phyloP scores from a whole-genome alignment of 2,888 invertebrate species.

The Petrolisthes manimaculis region DNA sequence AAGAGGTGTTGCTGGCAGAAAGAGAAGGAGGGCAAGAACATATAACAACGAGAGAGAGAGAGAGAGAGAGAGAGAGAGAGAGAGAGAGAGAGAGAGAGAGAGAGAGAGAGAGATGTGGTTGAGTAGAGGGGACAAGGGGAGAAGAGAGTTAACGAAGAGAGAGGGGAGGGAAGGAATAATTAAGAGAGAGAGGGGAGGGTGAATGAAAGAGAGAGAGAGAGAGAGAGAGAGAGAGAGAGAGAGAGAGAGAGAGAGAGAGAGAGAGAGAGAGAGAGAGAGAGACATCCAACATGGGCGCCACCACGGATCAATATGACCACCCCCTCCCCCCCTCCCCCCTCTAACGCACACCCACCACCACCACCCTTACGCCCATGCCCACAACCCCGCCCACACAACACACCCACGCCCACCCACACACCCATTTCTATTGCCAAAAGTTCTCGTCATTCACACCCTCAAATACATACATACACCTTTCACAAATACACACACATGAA shows the following conservation, averaged over 20 bases:
- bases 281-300: neutral
- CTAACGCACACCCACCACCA: no score
- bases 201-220: neutral
- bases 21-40: no score
- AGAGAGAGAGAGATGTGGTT: slow-evolving; percentile 24
- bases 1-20: neutral
- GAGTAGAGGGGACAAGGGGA: no score
- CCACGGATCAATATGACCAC: neutral
- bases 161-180: neutral
- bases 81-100: slow-evolving; percentile 26
- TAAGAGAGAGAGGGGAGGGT: neutral
- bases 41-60: no score
- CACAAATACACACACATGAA: no score
- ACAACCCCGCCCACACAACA: neutral
- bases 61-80: slow-evolving; percentile 18
- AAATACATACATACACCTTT: no score
- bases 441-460: neutral
- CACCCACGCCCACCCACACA: neutral
- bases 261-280: slow-evolving; percentile 8
- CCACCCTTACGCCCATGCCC: neutral
- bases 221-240: neutral
- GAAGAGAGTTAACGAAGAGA: neutral
- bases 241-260: slow-evolving; percentile 27
- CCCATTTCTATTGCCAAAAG: neutral
- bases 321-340: neutral